These are phyloP conservation scores for Helogale parvula DNA, from an alignment of 2,113 vertebrate species.

Conservation along the genomic window DNA sequence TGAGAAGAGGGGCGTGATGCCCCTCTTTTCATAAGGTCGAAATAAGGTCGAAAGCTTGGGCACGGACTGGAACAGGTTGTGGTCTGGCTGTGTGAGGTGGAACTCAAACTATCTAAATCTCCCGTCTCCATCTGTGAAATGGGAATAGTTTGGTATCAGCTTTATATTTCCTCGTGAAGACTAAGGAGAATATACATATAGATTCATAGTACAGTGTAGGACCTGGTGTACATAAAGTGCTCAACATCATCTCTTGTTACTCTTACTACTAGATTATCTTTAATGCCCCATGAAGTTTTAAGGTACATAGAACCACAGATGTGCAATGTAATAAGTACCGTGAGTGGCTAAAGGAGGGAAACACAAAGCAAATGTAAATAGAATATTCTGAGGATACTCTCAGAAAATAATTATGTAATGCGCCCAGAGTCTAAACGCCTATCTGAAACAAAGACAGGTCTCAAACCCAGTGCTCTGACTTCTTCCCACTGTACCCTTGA, in stretches of 20 bases:
- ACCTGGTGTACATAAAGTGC: neutral
- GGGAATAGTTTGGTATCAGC: neutral
- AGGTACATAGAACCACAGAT: neutral
- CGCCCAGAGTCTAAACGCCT: neutral
- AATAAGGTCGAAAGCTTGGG: neutral
- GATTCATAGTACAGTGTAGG: neutral
- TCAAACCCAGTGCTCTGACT: neutral
- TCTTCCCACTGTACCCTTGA: rapidly evolving
- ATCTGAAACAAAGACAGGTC: neutral
- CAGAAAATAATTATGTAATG: neutral
- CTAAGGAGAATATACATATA: neutral
- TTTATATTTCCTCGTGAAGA: neutral
- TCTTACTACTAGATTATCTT: neutral
- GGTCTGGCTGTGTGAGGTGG: neutral
- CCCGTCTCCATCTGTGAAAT: neutral
- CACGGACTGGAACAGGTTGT: neutral
- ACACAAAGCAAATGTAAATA: neutral
- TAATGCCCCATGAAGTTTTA: neutral
- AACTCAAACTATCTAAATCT: neutral
- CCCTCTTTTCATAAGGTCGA: no score
- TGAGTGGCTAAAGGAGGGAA: neutral
- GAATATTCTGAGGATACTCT: neutral
- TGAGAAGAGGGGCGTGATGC: neutral
- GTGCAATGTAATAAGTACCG: neutral
- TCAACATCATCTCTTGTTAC: neutral